A percentile compares a stretch with the other conserved stretches of the same genome.
These are phyloP conservation scores for Acrossocheilus wenchowensis DNA, from an alignment of 2,797 vertebrate species.

Conservation along the genomic window DNA sequence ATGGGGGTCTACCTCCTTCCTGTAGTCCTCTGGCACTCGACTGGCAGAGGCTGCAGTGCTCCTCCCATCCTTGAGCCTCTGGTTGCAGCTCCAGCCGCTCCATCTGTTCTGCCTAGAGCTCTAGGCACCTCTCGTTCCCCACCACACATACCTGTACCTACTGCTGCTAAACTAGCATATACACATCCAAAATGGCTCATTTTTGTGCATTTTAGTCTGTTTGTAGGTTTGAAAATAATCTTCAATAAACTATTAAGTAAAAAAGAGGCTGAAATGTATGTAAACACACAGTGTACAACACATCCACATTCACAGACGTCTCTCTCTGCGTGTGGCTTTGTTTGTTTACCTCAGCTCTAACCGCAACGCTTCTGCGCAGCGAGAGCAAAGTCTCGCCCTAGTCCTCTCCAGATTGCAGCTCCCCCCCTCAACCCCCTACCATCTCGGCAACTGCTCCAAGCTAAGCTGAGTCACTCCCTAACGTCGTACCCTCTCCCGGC, in stretches of 20 bases:
- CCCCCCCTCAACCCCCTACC: slow-evolving; percentile 29
- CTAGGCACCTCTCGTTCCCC: slow-evolving; percentile 24
- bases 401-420: slow-evolving; percentile 41
- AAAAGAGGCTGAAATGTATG: neutral
- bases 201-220: neutral
- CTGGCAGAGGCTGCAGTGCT: slow-evolving; percentile 29
- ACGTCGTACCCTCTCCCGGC: slow-evolving; percentile 22
- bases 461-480: slow-evolving; percentile 43
- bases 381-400: slow-evolving; percentile 46
- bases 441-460: slow-evolving; percentile 23
- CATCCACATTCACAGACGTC: slow-evolving; percentile 27
- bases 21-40: neutral
- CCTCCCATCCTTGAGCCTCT: slow-evolving; percentile 43
- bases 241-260: neutral
- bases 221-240: neutral
- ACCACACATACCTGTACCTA: slow-evolving; percentile 21
- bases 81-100: slow-evolving; percentile 41
- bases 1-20: slow-evolving; percentile 6
- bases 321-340: slow-evolving; percentile 54
- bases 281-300: neutral
- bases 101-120: slow-evolving; percentile 55
- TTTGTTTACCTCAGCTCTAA: slow-evolving; percentile 58
- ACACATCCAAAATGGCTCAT: neutral
- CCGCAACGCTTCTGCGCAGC: slow-evolving; percentile 42
- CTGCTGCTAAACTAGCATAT: neutral